Evolutionary conservation across 2,797 vertebrate genomes (phyloP).

Genomic region (Myioborus miniatus): DNA sequence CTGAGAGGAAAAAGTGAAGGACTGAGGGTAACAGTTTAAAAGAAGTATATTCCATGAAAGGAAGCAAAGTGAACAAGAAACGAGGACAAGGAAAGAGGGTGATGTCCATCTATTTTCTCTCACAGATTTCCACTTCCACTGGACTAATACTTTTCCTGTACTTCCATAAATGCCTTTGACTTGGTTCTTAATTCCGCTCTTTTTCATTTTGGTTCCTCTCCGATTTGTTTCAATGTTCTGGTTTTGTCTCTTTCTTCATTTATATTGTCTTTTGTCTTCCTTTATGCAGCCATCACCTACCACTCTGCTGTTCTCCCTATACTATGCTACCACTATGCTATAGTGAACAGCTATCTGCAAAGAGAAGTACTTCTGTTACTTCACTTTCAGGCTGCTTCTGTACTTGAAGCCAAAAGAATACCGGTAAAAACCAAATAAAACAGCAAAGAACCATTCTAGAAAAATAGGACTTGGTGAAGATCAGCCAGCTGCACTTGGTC

Average conservation of each 20-base stretch:
- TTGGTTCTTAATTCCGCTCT: not conserved
- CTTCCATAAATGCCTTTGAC: not conserved
- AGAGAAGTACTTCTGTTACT: not conserved
- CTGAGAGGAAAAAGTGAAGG: not conserved
- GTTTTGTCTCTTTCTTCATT: not conserved
- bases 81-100: fast-evolving
- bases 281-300: not conserved
- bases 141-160: not conserved
- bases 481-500: not conserved
- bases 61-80: not conserved
- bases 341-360: not conserved
- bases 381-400: not conserved
- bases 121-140: not conserved
- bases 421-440: not conserved
- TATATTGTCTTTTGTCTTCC: not conserved
- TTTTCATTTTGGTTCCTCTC: not conserved
- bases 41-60: not conserved
- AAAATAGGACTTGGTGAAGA: not conserved
- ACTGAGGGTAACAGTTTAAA: not conserved
- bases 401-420: not conserved
- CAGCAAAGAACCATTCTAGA: not conserved
- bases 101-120: not conserved
- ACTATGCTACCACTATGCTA: not conserved
- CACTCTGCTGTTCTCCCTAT: not conserved
- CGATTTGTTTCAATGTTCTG: not conserved